Evolutionary conservation across 2,888 invertebrate species (phyloP), one percentile per base, ranked within the genome.

Genomic region (Chymomyza caudatula): DNA sequence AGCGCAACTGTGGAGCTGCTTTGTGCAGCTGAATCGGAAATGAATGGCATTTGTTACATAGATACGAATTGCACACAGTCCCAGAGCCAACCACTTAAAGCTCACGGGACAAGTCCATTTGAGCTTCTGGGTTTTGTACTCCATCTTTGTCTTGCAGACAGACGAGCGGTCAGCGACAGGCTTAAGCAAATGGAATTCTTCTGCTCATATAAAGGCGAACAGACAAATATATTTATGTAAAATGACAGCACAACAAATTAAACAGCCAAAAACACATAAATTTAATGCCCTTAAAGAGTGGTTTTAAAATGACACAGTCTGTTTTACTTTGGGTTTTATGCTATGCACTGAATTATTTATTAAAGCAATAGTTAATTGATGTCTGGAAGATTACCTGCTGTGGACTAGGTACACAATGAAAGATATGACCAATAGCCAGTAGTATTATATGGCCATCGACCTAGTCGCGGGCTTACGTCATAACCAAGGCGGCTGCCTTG

Each of bases 11-110:
- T 53, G 74, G 66, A 72, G 19, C 65, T 59, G 58, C 59, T 64
- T 56, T 70, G 73, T 80, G 80, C 82, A 77, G 71, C 73, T 55
- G 80, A 69, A 78, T 73, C 64, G 77, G 78, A 81, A 83, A 83
- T 81, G 83, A 78, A 76, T 69, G 69, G 83, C 81, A 83, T 83
- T 80, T 78, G 80, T 83, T 78, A 78, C 75, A n/a, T n/a, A 71
- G 78, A 68, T 77, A 73, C 78, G 51, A 65, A 60, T 51, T 65
- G 55, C 25, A 52, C 25, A 29, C 60, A 15, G 6, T 55, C 19
- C 19, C 64, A 63, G 8, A 59, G 20, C 60, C 43, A 53, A 57
- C 43, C 44, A 43, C 52, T 20, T 20, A 29, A 51, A 20, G 20
- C 51, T 51, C 51, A 17, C 6, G 51, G 22, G 51, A 51, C 51